Percentiles rank a stretch among this genome's conserved stretches.
phyloP scores from a whole-genome alignment of 2,113 vertebrate genomes.

The Limanda limanda region DNA sequence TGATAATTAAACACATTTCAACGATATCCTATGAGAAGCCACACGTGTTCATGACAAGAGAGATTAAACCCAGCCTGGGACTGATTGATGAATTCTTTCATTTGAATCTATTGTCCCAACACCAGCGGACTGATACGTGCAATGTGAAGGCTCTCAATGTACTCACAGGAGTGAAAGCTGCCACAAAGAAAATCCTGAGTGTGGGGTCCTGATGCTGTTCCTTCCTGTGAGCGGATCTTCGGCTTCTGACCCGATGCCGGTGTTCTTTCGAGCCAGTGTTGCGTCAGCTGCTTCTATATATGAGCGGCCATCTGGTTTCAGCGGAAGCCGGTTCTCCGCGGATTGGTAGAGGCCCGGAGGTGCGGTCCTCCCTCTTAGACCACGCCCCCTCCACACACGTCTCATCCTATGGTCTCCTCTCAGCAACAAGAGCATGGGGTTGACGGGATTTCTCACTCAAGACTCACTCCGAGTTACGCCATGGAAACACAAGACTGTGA shows the following conservation, averaged over 20 bases:
- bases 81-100: not conserved
- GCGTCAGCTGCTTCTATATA: constrained; percentile 82
- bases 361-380: constrained; percentile 70
- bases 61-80: not conserved
- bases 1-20: no score
- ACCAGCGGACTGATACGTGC: not conserved
- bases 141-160: no score
- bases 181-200: not conserved
- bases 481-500: not conserved
- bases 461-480: not conserved
- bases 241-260: constrained; percentile 20
- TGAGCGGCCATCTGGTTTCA: constrained; percentile 60
- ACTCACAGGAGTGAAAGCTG: constrained; percentile 45
- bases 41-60: not conserved
- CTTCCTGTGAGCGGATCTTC: constrained; percentile 10
- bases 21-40: not conserved
- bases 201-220: not conserved
- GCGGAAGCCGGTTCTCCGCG: constrained; percentile 69
- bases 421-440: not conserved
- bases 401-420: not conserved
- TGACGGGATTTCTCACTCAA: not conserved
- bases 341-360: constrained; percentile 81
- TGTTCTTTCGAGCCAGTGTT: constrained; percentile 69
- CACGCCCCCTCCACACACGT: constrained; percentile 42
- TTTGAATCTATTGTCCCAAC: not conserved